Evolutionary conservation across 2,888 invertebrate species (phyloP).

Genomic region (Actias luna): DNA sequence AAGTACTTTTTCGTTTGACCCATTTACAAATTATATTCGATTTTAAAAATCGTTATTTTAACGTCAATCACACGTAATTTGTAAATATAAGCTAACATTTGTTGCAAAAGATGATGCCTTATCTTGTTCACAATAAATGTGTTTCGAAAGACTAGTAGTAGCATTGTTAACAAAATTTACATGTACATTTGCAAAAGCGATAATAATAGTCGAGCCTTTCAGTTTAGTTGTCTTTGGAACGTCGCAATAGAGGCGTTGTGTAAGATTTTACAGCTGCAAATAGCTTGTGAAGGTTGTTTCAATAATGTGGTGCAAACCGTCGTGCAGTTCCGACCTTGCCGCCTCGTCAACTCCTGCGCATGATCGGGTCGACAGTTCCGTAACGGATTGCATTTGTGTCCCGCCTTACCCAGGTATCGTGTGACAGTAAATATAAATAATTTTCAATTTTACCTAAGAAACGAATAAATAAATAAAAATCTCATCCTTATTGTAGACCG

Average conservation of each 20-base stretch:
- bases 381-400: constrained; percentile 64
- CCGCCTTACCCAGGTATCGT: constrained; percentile 60
- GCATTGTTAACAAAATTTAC: constrained; percentile 33
- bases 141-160: constrained; percentile 33
- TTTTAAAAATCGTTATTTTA: constrained; percentile 55
- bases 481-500: neutral
- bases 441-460: neutral
- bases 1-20: constrained; percentile 50
- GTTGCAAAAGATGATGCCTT: constrained; percentile 45
- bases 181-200: constrained; percentile 38
- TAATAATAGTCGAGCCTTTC: constrained; percentile 29
- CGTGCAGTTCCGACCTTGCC: constrained; percentile 70
- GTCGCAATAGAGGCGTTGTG: constrained; percentile 43
- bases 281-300: constrained; percentile 37
- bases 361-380: constrained; percentile 59
- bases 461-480: neutral
- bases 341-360: constrained; percentile 64
- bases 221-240: constrained; percentile 40
- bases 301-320: constrained; percentile 41
- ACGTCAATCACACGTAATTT: constrained; percentile 58
- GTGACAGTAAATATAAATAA: constrained; percentile 19
- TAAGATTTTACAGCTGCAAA: constrained; percentile 24
- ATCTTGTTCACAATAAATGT: constrained; percentile 40
- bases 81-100: constrained; percentile 35
- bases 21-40: constrained; percentile 39